A percentile compares a stretch with the other conserved stretches of the same genome.
Conservation (phyloP, 2,113 vertebrate genomes). For the Callospermophilus lateralis region DNA sequence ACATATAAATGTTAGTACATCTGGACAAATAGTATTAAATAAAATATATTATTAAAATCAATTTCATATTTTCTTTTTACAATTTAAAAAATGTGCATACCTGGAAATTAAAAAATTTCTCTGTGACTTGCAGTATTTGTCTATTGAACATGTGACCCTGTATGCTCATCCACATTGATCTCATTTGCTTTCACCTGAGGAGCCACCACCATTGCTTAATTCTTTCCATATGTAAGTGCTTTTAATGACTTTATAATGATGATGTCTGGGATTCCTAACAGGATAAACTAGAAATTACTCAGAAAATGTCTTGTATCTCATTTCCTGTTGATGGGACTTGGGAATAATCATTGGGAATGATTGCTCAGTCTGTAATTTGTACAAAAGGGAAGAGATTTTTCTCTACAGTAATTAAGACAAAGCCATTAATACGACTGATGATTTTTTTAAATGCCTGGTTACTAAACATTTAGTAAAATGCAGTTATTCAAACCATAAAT, state of each 20-base stretch:
- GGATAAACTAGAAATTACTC: not conserved
- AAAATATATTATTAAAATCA: not conserved
- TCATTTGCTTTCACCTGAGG: not conserved
- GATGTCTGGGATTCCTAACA: conserved; percentile 5
- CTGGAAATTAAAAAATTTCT: not conserved
- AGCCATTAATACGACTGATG: not conserved
- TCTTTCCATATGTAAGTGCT: conserved; percentile 35
- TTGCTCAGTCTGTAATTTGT: conserved; percentile 19
- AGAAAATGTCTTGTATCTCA: conserved; percentile 15
- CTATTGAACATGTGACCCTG: not conserved
- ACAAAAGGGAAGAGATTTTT: conserved; percentile 22
- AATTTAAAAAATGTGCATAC: not conserved
- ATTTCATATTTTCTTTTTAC: not conserved
- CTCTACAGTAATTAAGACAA: conserved; percentile 23
- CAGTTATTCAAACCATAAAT: not conserved
- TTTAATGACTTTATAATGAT: conserved; percentile 43
- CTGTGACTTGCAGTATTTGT: not conserved
- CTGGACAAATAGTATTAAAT: not conserved
- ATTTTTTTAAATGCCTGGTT: conserved; percentile 40
- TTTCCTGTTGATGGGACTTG: conserved; percentile 9
- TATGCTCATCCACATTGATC: not conserved
- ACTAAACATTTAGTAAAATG: not conserved
- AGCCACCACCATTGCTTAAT: not conserved
- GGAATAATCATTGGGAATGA: conserved; percentile 11
- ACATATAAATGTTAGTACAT: not conserved